Evolutionary conservation across 2,888 invertebrate species (phyloP).

Genomic region (Ligdia adustata): DNA sequence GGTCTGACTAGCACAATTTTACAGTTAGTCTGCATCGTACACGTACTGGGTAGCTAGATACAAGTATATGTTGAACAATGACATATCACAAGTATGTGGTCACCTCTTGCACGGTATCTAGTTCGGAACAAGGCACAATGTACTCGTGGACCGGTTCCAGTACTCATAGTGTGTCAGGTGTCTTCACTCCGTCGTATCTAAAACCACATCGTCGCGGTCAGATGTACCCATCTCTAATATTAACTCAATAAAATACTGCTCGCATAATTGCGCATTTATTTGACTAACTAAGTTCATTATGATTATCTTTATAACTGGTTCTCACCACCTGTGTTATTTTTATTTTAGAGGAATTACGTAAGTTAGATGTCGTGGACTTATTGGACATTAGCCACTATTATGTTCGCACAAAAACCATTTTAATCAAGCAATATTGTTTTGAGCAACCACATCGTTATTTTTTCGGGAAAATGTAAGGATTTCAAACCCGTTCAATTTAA

Average conservation of each 20-base stretch:
- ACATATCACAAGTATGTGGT: constrained; percentile 16
- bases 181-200: constrained; percentile 9
- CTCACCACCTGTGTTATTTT: too few relatives aligned
- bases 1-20: too few relatives aligned
- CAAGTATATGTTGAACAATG: constrained; percentile 10
- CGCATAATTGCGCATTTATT: background rate
- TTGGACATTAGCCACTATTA: too few relatives aligned
- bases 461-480: too few relatives aligned
- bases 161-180: constrained; percentile 25
- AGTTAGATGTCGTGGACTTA: too few relatives aligned
- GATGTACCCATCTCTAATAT: constrained; percentile 5
- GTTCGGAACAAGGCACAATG: constrained; percentile 26
- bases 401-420: too few relatives aligned
- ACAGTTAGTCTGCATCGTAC: too few relatives aligned
- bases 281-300: background rate
- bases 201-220: constrained; percentile 13
- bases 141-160: constrained; percentile 24
- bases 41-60: too few relatives aligned
- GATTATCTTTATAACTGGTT: background rate
- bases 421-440: too few relatives aligned
- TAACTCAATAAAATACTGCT: constrained; percentile 3
- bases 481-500: too few relatives aligned
- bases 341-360: too few relatives aligned
- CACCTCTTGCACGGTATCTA: constrained; percentile 22
- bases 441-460: too few relatives aligned